Percentiles rank a stretch among this genome's conserved stretches.
These are phyloP conservation scores for Danaus melanippus DNA, from an alignment of 1,140 invertebrate species.

Conservation along the genomic window DNA sequence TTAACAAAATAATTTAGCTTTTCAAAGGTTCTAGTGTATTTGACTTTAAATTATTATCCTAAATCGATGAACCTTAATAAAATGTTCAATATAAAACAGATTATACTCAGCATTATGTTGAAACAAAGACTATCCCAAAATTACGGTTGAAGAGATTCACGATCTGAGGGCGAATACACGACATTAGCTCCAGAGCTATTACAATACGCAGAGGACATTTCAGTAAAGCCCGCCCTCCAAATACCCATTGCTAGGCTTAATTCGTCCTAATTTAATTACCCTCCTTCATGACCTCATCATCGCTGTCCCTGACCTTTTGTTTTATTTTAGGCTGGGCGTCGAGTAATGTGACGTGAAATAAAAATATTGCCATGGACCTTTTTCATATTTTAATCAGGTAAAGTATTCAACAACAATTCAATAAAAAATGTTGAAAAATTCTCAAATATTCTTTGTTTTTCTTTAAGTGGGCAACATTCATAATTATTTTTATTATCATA, in stretches of 20 bases:
- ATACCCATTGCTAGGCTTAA: conserved; percentile 32
- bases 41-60: too few relatives aligned
- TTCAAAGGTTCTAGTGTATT: too few relatives aligned
- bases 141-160: conserved; percentile 4
- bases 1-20: too few relatives aligned
- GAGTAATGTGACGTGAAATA: conserved; percentile 24
- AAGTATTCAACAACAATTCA: not conserved
- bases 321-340: conserved; percentile 28
- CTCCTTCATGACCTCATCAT: conserved; percentile 43
- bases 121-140: not conserved
- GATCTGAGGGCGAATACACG: conserved; percentile 6
- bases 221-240: conserved; percentile 15
- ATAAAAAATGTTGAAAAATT: not conserved
- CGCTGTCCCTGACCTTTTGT: conserved; percentile 26
- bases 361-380: conserved; percentile 23
- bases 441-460: too few relatives aligned
- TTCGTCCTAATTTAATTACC: conserved; percentile 44
- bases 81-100: too few relatives aligned
- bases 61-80: too few relatives aligned
- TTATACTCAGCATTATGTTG: too few relatives aligned
- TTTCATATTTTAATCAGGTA: conserved; percentile 1
- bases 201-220: conserved; percentile 15
- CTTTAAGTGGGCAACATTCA: not conserved
- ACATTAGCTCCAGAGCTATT: conserved; percentile 8
- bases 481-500: not conserved